Base-by-base conservation (phyloP, 2,113 vertebrate species). In the Ornithorhynchus anatinus region DNA sequence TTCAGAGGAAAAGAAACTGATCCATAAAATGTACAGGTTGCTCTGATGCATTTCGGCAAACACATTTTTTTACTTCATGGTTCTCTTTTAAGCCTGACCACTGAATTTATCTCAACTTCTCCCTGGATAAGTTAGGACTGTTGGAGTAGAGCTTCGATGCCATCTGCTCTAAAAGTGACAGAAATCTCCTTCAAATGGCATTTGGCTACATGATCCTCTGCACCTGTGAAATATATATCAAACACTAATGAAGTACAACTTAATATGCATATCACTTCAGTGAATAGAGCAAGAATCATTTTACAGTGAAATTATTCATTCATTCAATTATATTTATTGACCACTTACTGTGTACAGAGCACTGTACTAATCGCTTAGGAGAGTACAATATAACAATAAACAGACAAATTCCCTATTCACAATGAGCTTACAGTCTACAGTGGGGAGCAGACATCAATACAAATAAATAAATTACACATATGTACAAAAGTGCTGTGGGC, bases 221-320 rank as follows among this genome's bases (percentile, higher is more conserved):
- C 48, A 77, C 74, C 50, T 72, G 73, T 75, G 82, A 79, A 78
- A 78, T 77, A 71, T 82, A 75, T 80, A 80, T 42, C 63, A 72
- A 83, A 58, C 64, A 85, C 85, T 85, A 85, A 88, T 84, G 80
- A 92, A 89, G 81, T 81, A 85, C 82, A 83, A 66, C 88, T 88
- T 90, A 82, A 84, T 68, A 80, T 80, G 84, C 71, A 69, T 85
- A 84, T 69, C 78, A 72, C 85, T 91, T 88, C 88, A 92, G 92
- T 91, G 79, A 85, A 87, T 82, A 86, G 80, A 84, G 77, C 80
- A 86, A 86, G 79, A 88, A 81, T 81, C 80, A 84, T 89, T 91
- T 81, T 85, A 83, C 89, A 59, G 81, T 76, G 88, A 89, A 94
- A n/a, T n/a, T n/a, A n/a, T n/a, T n/a, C n/a, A n/a, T n/a, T n/a